A percentile compares a stretch with the other conserved stretches of the same genome.
Conservation (phyloP, 2,888 invertebrate species). For the Oscheius onirici region DNA sequence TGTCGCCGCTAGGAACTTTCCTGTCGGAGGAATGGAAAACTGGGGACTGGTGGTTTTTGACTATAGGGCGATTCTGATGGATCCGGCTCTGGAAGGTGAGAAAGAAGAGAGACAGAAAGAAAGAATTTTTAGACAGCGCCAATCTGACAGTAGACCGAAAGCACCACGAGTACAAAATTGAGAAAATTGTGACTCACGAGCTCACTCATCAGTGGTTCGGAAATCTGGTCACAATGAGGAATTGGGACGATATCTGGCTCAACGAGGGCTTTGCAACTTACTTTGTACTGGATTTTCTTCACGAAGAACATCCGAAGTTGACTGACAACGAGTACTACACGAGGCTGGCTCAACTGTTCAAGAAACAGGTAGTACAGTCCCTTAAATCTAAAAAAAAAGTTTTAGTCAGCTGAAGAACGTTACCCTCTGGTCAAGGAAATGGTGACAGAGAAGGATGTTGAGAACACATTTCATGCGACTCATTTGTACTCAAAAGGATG, state of each 20-base stretch:
- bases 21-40: slow-evolving; percentile 74
- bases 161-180: slow-evolving; percentile 64
- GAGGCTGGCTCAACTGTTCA: slow-evolving; percentile 18
- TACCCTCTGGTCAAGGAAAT: slow-evolving; percentile 73
- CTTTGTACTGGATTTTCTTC: slow-evolving; percentile 67
- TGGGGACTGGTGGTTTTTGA: slow-evolving; percentile 69
- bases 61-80: slow-evolving; percentile 24
- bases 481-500: slow-evolving; percentile 72
- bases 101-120: neutral
- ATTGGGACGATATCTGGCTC: slow-evolving; percentile 72
- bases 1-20: slow-evolving; percentile 73
- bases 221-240: slow-evolving; percentile 71
- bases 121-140: slow-evolving; percentile 41
- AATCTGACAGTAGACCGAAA: slow-evolving; percentile 67
- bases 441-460: slow-evolving; percentile 93
- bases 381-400: neutral
- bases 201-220: slow-evolving; percentile 73
- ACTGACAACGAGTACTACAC: slow-evolving; percentile 63
- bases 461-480: slow-evolving; percentile 78
- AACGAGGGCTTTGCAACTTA: slow-evolving; percentile 72
- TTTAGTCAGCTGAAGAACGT: slow-evolving; percentile 41
- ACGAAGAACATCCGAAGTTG: slow-evolving; percentile 57
- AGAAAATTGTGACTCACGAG: slow-evolving; percentile 73
- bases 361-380: slow-evolving; percentile 21
- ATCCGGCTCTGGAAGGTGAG: slow-evolving; percentile 24